These are phyloP conservation scores for Cochlearius cochlearius DNA, from an alignment of 2,113 vertebrate species.

Conservation along the genomic window DNA sequence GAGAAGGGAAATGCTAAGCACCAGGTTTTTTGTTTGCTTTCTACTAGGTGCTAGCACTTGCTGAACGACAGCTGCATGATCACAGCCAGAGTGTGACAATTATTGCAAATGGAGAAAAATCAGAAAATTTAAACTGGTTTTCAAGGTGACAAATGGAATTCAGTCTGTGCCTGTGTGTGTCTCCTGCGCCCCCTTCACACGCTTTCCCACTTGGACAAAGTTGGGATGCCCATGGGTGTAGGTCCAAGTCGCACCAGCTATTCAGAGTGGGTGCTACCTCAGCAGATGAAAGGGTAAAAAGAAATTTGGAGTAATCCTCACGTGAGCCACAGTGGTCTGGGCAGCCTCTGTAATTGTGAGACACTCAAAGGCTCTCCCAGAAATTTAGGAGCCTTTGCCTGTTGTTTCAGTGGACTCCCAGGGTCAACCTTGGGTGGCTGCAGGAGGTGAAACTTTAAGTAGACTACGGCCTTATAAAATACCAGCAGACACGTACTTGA, in stretches of 20 bases:
- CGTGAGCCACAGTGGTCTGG: neutral
- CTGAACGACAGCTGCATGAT: neutral
- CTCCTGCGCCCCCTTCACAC: accelerated
- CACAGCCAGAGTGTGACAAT: neutral
- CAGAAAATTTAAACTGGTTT: neutral
- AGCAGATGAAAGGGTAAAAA: neutral
- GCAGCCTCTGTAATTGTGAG: neutral
- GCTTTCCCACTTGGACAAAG: neutral
- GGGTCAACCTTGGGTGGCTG: neutral
- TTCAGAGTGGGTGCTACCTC: neutral
- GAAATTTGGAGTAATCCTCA: neutral
- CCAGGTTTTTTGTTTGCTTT: neutral
- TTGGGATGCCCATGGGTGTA: neutral
- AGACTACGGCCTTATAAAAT: conserved; percentile 58
- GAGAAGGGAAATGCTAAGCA: neutral
- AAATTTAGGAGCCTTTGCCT: conserved; percentile 25
- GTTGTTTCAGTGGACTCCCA: conserved; percentile 17
- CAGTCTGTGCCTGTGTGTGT: neutral
- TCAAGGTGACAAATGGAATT: neutral
- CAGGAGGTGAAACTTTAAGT: conserved; percentile 58
- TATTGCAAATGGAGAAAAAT: neutral
- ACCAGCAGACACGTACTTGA: conserved; percentile 56
- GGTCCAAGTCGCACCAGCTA: neutral
- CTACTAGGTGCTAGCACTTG: neutral
- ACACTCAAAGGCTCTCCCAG: neutral